phyloP scores from a whole-genome alignment of 2,888 invertebrate genomes.

The Leptura quadrifasciata region DNA sequence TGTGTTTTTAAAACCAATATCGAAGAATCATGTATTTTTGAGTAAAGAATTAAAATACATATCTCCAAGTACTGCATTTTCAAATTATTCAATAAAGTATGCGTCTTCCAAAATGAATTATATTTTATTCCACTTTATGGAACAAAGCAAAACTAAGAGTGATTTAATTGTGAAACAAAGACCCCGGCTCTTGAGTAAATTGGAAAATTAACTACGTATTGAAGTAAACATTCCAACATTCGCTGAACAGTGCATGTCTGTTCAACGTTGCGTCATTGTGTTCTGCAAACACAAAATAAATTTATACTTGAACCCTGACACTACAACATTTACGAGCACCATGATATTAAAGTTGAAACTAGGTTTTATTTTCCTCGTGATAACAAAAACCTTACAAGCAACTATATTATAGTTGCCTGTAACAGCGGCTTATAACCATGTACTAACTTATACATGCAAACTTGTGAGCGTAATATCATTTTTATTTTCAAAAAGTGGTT shows the following conservation, averaged over 20 bases:
- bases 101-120: no score
- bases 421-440: not conserved
- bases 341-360: not conserved
- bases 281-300: slow-evolving; percentile 7
- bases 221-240: not conserved
- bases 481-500: not conserved
- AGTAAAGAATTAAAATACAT: no score
- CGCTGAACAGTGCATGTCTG: not conserved
- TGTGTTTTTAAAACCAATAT: no score
- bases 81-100: no score
- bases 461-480: not conserved
- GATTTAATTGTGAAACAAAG: not conserved
- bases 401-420: not conserved
- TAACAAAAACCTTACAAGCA: not conserved
- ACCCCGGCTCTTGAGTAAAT: not conserved
- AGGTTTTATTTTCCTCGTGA: not conserved
- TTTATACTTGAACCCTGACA: not conserved
- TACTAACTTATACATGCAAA: not conserved
- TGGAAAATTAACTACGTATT: slow-evolving; percentile 3
- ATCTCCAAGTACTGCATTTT: no score
- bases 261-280: not conserved
- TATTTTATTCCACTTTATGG: not conserved
- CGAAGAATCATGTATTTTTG: no score
- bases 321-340: not conserved
- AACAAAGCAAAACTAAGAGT: slow-evolving; percentile 1